Evolutionary conservation across 2,797 vertebrate genomes (phyloP), one percentile per base, ranked within the genome.

Genomic region (Babyrousa celebensis): DNA sequence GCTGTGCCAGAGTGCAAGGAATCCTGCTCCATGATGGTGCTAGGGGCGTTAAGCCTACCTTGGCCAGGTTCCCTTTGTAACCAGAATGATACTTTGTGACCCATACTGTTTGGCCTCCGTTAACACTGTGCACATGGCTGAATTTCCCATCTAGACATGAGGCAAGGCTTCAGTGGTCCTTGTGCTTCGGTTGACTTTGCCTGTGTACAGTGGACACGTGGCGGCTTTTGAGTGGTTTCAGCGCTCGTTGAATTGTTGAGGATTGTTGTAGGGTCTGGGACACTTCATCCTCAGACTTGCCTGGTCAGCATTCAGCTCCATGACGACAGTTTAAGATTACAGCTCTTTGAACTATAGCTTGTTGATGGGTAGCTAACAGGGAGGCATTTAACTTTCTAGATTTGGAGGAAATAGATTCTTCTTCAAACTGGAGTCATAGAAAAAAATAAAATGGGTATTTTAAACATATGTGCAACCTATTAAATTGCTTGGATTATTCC

Each of bases 351-450:
- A n/a, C 36, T 62, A 17, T 11, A 52, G 40, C 36, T 71, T 60
- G 29, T 56, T 27, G 65, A 40, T 70, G 5, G 27, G 32, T 21
- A 16, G 7, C 6, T 63, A 23, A 79, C 16, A 20, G 5, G 6
- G 82, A 52, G 74, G 15, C 75, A 77, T 72, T n/a, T 56, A 77
- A 86, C 29, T 63, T 91, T 74, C 70, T 52, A 54, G 65, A 54
- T 87, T 60, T 78, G 40, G 60, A 54, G 43, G 86, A 86, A 65
- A 23, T 23, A 82, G 32, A 77, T 83, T 94, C 56, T 36, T 96
- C 79, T 75, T 91, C 83, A 40, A 88, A 82, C 40, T 52, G 27
- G 91, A 96, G n/a, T 56, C 58, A 43, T 10, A 0, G 63, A 40
- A 62, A 67, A 72, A 77, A 60, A 29, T 40, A 16, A 77, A 93